phyloP scores from a whole-genome alignment of 2,888 invertebrate species.

The Adelognathus sp. region DNA sequence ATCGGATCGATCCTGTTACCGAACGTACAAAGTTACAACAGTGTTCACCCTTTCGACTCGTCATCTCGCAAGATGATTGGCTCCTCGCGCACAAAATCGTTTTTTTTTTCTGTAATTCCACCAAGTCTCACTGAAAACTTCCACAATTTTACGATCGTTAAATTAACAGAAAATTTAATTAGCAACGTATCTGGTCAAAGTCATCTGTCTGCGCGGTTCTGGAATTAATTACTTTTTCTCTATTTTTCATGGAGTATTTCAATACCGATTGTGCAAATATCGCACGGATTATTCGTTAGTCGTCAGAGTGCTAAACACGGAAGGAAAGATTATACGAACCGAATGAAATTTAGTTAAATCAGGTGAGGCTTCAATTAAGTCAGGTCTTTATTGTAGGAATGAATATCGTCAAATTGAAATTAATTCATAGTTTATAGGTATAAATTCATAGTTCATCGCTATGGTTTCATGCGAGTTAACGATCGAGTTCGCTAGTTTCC shows the following conservation, averaged over 20 bases:
- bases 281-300: slow-evolving; percentile 18
- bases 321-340: no score
- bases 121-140: no score
- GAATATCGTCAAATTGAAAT: no score
- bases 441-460: slow-evolving; percentile 25
- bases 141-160: no score
- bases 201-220: no score
- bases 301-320: no score
- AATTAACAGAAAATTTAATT: no score
- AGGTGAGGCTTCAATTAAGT: no score
- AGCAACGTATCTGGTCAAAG: no score
- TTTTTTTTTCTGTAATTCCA: background rate
- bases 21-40: background rate
- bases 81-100: background rate
- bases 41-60: background rate
- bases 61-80: slow-evolving; percentile 8
- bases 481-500: slow-evolving; percentile 8
- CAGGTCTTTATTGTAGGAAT: no score
- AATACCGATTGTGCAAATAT: slow-evolving; percentile 2
- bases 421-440: no score
- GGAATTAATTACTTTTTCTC: background rate
- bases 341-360: no score
- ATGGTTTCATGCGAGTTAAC: slow-evolving; percentile 25
- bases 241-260: background rate
- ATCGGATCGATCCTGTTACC: slow-evolving; percentile 13